phyloP scores from a whole-genome alignment of 2,113 vertebrate genomes.

The Eurypyga helias region DNA sequence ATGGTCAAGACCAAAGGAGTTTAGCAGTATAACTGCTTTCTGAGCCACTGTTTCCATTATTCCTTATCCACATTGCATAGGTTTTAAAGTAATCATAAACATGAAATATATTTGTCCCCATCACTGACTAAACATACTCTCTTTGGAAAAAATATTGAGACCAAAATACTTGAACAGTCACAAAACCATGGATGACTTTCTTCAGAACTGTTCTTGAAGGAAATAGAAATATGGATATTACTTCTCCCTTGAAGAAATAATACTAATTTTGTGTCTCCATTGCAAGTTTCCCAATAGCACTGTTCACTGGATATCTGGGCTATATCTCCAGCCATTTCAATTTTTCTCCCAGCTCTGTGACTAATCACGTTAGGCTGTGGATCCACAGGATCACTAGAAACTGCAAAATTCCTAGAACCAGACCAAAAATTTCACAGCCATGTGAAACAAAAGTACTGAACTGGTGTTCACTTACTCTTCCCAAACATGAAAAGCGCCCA shows the following conservation, averaged over 20 bases:
- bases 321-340: neutral
- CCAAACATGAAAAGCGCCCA: slow-evolving; percentile 1
- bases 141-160: neutral
- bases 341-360: neutral
- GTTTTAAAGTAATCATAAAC: neutral
- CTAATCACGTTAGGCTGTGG: neutral
- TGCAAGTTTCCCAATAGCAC: neutral
- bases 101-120: neutral
- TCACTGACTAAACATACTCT: neutral
- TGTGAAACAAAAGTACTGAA: neutral
- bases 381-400: neutral
- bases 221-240: neutral
- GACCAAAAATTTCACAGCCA: neutral
- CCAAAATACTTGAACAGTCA: neutral
- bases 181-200: neutral
- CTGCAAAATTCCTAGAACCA: neutral
- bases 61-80: neutral
- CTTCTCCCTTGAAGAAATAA: neutral
- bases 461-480: neutral
- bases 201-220: neutral
- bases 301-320: neutral
- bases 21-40: neutral
- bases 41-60: neutral
- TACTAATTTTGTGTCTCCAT: neutral
- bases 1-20: neutral